Conservation (phyloP, 1,140 invertebrate species). For the Oppia nitens region DNA sequence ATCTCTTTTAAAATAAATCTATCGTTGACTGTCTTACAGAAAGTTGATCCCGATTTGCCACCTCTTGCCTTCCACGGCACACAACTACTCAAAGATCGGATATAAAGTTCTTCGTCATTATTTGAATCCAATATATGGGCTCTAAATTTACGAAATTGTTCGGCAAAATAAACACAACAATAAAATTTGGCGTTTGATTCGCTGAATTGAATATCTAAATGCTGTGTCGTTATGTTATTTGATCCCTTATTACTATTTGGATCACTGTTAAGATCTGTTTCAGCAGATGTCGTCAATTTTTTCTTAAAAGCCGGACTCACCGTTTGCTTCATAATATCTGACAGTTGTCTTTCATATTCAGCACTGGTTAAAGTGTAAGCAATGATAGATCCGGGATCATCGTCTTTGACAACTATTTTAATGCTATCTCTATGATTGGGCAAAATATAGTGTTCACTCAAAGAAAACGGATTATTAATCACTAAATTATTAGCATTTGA, state of each 20-base stretch:
- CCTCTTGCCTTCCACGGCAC: constrained; percentile 78
- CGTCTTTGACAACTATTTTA: constrained; percentile 60
- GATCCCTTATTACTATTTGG: not conserved
- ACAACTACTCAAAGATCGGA: constrained; percentile 68
- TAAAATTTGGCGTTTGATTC: constrained; percentile 57
- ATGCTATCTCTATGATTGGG: constrained; percentile 35
- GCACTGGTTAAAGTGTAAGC: constrained; percentile 56
- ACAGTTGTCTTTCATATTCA: constrained; percentile 47
- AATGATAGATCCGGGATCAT: constrained; percentile 73
- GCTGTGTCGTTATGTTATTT: constrained; percentile 22
- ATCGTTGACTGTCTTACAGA: constrained; percentile 91
- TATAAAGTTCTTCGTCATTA: constrained; percentile 29
- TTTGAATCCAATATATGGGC: constrained; percentile 24
- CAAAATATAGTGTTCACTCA: constrained; percentile 45
- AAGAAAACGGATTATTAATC: constrained; percentile 40
- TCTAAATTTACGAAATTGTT: constrained; percentile 60
- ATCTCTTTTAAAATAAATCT: constrained; percentile 95
- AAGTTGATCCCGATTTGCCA: constrained; percentile 88
- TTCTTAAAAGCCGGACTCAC: not conserved
- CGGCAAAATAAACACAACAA: constrained; percentile 67
- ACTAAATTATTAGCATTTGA: constrained; percentile 32
- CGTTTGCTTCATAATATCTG: constrained; percentile 29
- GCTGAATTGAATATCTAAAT: constrained; percentile 58
- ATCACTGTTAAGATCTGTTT: not conserved
- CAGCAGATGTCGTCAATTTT: not conserved